Conservation (phyloP, 2,113 vertebrate genomes). For the Mola mola region DNA sequence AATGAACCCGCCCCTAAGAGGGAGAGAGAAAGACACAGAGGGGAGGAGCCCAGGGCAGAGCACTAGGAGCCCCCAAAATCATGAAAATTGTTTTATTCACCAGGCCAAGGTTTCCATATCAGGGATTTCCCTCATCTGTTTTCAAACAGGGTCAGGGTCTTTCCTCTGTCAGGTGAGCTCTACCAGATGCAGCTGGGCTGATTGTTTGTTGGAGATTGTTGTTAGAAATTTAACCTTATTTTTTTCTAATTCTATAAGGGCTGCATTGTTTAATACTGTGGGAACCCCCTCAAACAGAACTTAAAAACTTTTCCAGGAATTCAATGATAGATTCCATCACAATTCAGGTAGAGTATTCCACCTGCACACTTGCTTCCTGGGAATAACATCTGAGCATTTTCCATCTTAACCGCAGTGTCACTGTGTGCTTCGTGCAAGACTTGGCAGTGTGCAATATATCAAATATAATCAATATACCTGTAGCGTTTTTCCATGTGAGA, state of each 20-base stretch:
- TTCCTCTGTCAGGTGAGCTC: slow-evolving; percentile 22
- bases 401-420: neutral
- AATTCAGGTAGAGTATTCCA: slow-evolving; percentile 2
- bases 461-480: too few species aligned
- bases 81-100: too few species aligned
- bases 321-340: slow-evolving; percentile 13
- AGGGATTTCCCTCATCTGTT: slow-evolving; percentile 57
- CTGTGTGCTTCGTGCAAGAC: slow-evolving; percentile 11
- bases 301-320: slow-evolving; percentile 39
- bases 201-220: slow-evolving; percentile 3
- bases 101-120: slow-evolving; percentile 68
- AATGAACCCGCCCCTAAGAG: too few species aligned
- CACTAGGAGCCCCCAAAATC: too few species aligned
- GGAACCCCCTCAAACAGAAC: slow-evolving; percentile 51
- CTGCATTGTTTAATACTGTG: slow-evolving; percentile 18
- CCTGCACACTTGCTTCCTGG: neutral
- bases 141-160: slow-evolving; percentile 35
- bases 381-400: slow-evolving; percentile 14
- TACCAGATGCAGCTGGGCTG: neutral
- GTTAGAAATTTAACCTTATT: slow-evolving; percentile 42
- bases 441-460: too few species aligned
- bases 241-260: slow-evolving; percentile 24
- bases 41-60: too few species aligned
- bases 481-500: too few species aligned
- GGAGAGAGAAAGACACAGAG: too few species aligned